phyloP scores from a whole-genome alignment of 35 echinoderm and acorn worm genomes.

The Apostichopus japonicus region DNA sequence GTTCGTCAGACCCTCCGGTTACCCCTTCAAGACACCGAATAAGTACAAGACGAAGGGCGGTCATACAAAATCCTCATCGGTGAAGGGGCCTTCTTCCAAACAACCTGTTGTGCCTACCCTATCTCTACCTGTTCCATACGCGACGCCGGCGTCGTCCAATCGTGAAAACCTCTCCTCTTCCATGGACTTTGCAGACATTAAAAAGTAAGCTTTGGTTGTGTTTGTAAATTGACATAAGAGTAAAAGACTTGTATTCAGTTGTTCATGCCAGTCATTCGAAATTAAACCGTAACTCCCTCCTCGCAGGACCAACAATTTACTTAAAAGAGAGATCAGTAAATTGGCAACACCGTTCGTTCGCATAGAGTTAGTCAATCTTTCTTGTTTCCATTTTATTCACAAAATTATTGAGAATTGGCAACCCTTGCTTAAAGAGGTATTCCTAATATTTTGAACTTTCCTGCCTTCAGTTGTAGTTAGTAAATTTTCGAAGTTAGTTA shows the following conservation, averaged over 20 bases:
- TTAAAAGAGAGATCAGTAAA: too few species aligned
- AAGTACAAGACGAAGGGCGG: slow-evolving; percentile 66
- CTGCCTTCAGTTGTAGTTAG: too few species aligned
- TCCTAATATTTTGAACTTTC: too few species aligned
- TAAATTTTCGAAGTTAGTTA: too few species aligned
- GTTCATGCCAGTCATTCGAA: background rate
- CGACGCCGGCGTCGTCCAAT: slow-evolving; percentile 74
- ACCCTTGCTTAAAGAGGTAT: too few species aligned
- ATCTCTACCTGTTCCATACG: slow-evolving; percentile 74
- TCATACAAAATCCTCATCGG: slow-evolving; percentile 48
- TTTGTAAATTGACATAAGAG: background rate
- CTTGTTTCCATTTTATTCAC: too few species aligned
- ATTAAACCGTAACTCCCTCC: background rate
- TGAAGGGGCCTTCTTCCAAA: slow-evolving; percentile 47
- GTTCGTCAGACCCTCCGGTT: slow-evolving; percentile 71
- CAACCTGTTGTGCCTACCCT: slow-evolving; percentile 91
- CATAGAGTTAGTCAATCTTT: too few species aligned
- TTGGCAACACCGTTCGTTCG: too few species aligned
- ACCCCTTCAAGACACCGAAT: slow-evolving; percentile 73
- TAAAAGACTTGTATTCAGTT: too few species aligned
- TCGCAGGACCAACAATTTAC: too few species aligned
- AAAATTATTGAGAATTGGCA: too few species aligned
- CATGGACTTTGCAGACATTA: slow-evolving; percentile 62
- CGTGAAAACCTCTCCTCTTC: slow-evolving; percentile 32
- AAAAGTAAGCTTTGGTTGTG: slow-evolving; percentile 66